These are phyloP conservation scores for Anguilla obscura DNA, from an alignment of 2,797 vertebrate genomes.

Conservation along the genomic window DNA sequence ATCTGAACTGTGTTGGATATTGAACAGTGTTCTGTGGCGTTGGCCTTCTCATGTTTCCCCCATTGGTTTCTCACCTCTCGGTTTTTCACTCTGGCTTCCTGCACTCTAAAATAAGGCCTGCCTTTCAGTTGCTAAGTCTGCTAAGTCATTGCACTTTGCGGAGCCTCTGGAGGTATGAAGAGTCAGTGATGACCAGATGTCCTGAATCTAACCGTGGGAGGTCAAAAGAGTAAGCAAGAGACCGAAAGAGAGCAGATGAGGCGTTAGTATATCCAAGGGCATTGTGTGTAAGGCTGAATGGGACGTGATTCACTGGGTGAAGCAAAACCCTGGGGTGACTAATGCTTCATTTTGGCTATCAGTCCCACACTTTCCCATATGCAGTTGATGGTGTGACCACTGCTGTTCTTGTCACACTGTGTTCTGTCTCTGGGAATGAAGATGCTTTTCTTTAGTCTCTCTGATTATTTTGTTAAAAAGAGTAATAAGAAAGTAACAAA, in stretches of 20 bases:
- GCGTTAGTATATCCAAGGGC: not conserved
- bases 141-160: not conserved
- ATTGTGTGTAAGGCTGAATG: not conserved
- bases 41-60: not conserved
- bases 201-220: not conserved
- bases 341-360: not conserved
- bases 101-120: not conserved
- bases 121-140: not conserved
- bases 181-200: not conserved
- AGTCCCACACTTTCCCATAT: not conserved
- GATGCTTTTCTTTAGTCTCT: conserved; percentile 40
- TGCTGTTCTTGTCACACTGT: conserved; percentile 50
- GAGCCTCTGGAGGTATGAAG: not conserved
- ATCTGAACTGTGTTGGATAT: conserved; percentile 6
- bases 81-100: not conserved
- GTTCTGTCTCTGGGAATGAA: conserved; percentile 46
- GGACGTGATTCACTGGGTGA: conserved; percentile 15
- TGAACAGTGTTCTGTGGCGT: not conserved
- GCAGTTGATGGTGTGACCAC: conserved; percentile 36
- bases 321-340: not conserved
- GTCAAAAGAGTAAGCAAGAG: not conserved
- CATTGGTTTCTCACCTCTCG: not conserved
- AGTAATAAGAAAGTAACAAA: conserved; percentile 39
- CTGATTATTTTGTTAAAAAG: conserved; percentile 26
- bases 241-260: not conserved